These are phyloP conservation scores for Ceyx cyanopectus DNA, from an alignment of 2,113 vertebrate genomes.

Conservation along the genomic window DNA sequence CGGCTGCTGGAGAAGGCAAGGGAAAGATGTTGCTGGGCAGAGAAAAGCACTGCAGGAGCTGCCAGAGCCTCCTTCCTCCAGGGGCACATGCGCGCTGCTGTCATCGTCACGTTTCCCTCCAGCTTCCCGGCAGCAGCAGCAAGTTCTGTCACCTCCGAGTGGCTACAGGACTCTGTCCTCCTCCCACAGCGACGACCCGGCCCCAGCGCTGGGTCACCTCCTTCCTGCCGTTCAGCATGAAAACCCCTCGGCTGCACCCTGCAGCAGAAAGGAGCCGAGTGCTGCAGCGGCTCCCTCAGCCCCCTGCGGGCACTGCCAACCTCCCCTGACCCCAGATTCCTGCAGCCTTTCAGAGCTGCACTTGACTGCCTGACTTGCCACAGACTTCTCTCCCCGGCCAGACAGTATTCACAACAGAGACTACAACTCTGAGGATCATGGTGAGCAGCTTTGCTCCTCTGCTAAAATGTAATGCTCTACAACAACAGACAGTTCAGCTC, in stretches of 20 bases:
- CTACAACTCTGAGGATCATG: neutral
- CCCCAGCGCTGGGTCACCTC: conserved; percentile 22
- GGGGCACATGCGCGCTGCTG: conserved; percentile 40
- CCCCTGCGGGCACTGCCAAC: conserved; percentile 32
- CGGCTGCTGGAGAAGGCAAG: conserved; percentile 45
- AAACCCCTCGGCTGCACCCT: conserved; percentile 37
- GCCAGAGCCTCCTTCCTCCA: conserved; percentile 47
- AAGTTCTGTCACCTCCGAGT: conserved; percentile 33
- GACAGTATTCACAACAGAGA: conserved; percentile 18
- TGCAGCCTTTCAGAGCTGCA: neutral
- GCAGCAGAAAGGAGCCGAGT: conserved; percentile 46
- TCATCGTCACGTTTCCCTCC: conserved; percentile 23
- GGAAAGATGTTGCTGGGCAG: conserved; percentile 66
- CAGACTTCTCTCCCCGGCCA: conserved; percentile 9
- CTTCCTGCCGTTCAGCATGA: conserved; percentile 3
- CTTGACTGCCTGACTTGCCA: conserved; percentile 22
- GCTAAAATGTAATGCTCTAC: conserved; percentile 16
- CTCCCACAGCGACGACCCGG: neutral
- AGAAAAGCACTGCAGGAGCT: conserved; percentile 49
- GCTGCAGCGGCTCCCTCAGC: conserved; percentile 52
- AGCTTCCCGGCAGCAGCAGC: conserved; percentile 50
- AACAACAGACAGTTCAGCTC: neutral
- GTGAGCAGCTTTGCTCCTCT: conserved; percentile 24
- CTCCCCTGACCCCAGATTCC: conserved; percentile 41
- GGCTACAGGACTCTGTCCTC: conserved; percentile 46